A percentile compares a stretch with the other conserved stretches of the same genome.
phyloP scores from a whole-genome alignment of 1,140 invertebrate genomes.

The Lysiphlebus fabarum region DNA sequence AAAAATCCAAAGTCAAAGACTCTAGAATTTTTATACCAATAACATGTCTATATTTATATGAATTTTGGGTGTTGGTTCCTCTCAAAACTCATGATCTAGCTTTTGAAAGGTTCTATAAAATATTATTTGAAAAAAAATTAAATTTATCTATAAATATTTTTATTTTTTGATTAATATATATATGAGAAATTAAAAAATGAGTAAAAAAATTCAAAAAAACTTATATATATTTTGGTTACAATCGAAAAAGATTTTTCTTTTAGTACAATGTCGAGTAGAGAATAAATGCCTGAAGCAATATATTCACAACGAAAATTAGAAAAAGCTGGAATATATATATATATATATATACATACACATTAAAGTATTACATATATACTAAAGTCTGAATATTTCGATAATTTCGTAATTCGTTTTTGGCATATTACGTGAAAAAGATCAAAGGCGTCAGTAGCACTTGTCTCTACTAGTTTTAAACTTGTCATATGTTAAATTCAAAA shows the following conservation, averaged over 20 bases:
- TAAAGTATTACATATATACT: conserved; percentile 23
- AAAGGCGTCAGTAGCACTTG: conserved; percentile 58
- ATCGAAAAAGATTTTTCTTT: conserved; percentile 12
- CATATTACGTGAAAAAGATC: conserved; percentile 48
- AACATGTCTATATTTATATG: too few relatives aligned
- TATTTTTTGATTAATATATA: too few relatives aligned
- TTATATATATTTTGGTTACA: not conserved
- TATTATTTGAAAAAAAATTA: too few relatives aligned
- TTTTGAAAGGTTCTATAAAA: too few relatives aligned
- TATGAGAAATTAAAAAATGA: too few relatives aligned
- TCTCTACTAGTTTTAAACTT: conserved; percentile 32
- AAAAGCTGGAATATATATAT: not conserved
- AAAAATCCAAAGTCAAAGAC: too few relatives aligned
- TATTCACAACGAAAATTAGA: conserved; percentile 2
- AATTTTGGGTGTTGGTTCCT: too few relatives aligned
- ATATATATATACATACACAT: conserved; percentile 19
- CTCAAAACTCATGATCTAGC: too few relatives aligned
- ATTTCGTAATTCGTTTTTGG: conserved; percentile 39
- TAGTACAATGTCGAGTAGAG: not conserved
- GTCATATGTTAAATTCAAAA: too few relatives aligned
- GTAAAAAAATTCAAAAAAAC: not conserved
- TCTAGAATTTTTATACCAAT: too few relatives aligned
- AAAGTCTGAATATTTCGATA: conserved; percentile 42
- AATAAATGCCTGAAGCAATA: conserved; percentile 4
- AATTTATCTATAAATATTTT: too few relatives aligned